Conservation (phyloP, 2,797 vertebrate species). For the Poecilia gillii region DNA sequence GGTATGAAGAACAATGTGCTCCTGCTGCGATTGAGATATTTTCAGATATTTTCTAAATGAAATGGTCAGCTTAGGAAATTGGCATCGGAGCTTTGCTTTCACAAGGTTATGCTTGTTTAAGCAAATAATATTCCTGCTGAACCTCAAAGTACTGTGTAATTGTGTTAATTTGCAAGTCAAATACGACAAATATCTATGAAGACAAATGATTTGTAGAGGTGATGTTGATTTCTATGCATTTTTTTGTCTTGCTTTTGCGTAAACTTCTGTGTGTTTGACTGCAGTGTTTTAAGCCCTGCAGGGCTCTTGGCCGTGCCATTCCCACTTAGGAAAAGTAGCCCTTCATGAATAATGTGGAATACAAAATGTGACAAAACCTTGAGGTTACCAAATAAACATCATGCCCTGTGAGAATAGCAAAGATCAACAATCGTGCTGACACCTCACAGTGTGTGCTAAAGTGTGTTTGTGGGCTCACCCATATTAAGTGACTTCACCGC, state of each 20-base stretch:
- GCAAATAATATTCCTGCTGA: conserved; percentile 27
- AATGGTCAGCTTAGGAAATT: conserved; percentile 10
- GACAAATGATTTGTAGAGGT: conserved; percentile 51
- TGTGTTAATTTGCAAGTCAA: neutral
- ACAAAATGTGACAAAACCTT: conserved; percentile 71
- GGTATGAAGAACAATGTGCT: neutral
- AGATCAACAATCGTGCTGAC: conserved; percentile 63
- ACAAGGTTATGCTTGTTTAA: conserved; percentile 51
- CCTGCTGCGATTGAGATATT: neutral
- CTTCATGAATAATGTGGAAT: conserved; percentile 69
- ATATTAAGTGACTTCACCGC: conserved; percentile 65
- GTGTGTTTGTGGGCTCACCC: conserved; percentile 52
- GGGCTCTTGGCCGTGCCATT: conserved; percentile 44
- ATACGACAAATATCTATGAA: conserved; percentile 31
- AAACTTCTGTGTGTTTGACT: conserved; percentile 9
- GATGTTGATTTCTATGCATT: conserved; percentile 41
- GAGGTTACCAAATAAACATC: conserved; percentile 70
- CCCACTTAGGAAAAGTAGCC: conserved; percentile 47
- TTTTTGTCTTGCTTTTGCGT: neutral
- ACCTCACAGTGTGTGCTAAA: conserved; percentile 40
- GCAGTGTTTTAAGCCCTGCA: conserved; percentile 31
- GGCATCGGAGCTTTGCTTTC: conserved; percentile 37
- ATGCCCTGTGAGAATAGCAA: conserved; percentile 55
- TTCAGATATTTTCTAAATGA: conserved; percentile 5
- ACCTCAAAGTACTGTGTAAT: conserved; percentile 18